A percentile compares a stretch with the other conserved stretches of the same genome.
Evolutionary conservation across 2,797 vertebrate genomes (phyloP).

Genomic region (Acipenser oxyrinchus): DNA sequence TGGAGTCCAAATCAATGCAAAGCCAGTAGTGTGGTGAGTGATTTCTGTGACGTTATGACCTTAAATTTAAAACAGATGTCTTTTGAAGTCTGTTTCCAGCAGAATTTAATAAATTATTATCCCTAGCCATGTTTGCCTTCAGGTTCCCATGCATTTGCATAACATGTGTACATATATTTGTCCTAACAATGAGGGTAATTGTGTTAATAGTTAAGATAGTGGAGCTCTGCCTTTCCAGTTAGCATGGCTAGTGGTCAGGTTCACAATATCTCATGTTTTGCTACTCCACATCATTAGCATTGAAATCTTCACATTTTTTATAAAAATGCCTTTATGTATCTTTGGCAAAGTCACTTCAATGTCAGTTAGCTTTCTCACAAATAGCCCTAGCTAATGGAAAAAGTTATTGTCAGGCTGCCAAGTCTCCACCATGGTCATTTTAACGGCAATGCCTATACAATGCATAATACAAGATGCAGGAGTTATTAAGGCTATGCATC

Average conservation of each 20-base stretch:
- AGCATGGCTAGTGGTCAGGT: too few relatives aligned
- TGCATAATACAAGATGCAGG: not conserved
- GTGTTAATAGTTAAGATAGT: too few relatives aligned
- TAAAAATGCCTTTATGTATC: not conserved
- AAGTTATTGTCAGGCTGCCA: not conserved
- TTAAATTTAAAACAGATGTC: constrained; percentile 22
- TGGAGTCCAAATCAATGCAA: not conserved
- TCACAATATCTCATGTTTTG: too few relatives aligned
- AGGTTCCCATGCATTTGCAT: constrained; percentile 9
- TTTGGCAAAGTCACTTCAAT: not conserved
- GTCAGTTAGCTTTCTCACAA: not conserved
- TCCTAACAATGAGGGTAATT: not conserved
- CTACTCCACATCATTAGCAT: too few relatives aligned
- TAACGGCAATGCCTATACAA: not conserved
- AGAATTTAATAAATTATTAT: constrained; percentile 13
- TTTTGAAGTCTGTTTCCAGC: constrained; percentile 7
- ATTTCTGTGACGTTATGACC: constrained; percentile 3
- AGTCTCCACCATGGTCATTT: not conserved
- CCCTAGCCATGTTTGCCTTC: not conserved
- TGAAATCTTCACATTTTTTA: too few relatives aligned
- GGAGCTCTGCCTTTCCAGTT: too few relatives aligned
- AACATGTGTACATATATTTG: not conserved
- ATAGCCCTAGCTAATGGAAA: not conserved
- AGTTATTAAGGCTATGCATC: not conserved
- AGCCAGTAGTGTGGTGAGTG: not conserved